Base-by-base conservation (phyloP, 1,140 invertebrate species). In the Heliothis subflexa region DNA sequence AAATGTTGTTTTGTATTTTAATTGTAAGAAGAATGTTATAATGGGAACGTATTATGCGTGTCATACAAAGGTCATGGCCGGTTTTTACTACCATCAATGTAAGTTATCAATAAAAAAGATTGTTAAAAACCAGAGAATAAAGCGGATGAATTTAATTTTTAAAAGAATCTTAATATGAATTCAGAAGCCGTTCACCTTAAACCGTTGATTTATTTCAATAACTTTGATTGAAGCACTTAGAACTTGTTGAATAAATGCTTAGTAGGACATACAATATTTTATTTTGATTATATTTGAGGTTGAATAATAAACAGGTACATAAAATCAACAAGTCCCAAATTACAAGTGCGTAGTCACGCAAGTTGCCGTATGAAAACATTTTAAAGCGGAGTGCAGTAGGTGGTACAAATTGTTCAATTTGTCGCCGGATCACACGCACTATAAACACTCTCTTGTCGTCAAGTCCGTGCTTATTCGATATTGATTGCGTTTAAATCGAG, bases 401-500 rank as follows among this genome's bases (percentile, higher is more conserved):
- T 72, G 76, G 79, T 82, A 81, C 82, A 86, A 86, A 83, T 86
- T 85, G 73, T 84, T 77, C 80, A 80, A 85, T 86, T 90, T 86
- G 88, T 88, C 79, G 75, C 79, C 59, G 75, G 82, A 81, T 84
- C 82, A 49, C 79, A 80, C 79, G 80, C 81, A 55, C 33, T 70
- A 79, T 86, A 83, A 87, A 76, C 86, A 87, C 83, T 84, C 79
- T 78, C 78, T 50, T 79, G 78, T 86, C 70, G 79, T 85, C 76
- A 82, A 86, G 77, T 75, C 73, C 62, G 70, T 85, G 73, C 79
- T 85, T 82, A 82, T 68, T 80, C 66, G 83, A 85, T 86, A 91
- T 84, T 86, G 90, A 94, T 92, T 88, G 76, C 82, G 68, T 84
- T 81, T 85, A 88, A 86, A 91, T 90, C 88, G 86, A 88, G 83